Evolutionary conservation across 1,140 invertebrate genomes (phyloP), one percentile per base, ranked within the genome.

Genomic region (Oryzaephilus surinamensis): DNA sequence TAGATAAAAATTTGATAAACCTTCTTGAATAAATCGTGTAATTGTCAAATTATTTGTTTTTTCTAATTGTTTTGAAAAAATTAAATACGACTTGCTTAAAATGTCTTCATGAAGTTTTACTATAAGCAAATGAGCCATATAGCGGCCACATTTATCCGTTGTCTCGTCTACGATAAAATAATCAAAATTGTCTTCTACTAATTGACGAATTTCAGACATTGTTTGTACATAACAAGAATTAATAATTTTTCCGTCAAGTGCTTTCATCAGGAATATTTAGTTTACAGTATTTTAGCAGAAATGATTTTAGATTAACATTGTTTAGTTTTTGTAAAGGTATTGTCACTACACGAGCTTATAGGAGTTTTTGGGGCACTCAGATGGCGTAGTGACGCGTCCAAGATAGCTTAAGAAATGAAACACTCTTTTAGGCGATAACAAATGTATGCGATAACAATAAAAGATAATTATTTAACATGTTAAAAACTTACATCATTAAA

Each of bases 121-220:
- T 41, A 43, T 31, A 7, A 43, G 18, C 21, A 41, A 41, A 43
- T 43, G 30, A 20, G 41, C 41, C 8, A 43, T 40, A 39, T 41
- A 41, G 3, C 41, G 20, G 17, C 41, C 41, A 31, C 20, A 42
- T 10, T 8, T 26, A 12, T 17, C 41, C 4, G 41, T 45, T 11
- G 27, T 43, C 35, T 45, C 38, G 14, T 43, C 38, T 17, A 45
- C 38, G 6, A 31, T 24, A 43, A 45, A 27, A 40, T 23, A 45
- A 14, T 43, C n/a, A 16, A 16, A 43, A 29, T 40, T 37, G 34
- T 17, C 17, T 37, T 11, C 28, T 11, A 35, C 10, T 14, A 13
- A 16, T 32, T 32, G 8, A 16, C 11, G 4, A 4, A 23, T 40
- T 38, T 37, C 4, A 32, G 3, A 14, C 15, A 32, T n/a, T 32